A percentile compares a stretch with the other conserved stretches of the same genome.
phyloP scores from a whole-genome alignment of 2,888 invertebrate genomes.

The Drosophila leonis region DNA sequence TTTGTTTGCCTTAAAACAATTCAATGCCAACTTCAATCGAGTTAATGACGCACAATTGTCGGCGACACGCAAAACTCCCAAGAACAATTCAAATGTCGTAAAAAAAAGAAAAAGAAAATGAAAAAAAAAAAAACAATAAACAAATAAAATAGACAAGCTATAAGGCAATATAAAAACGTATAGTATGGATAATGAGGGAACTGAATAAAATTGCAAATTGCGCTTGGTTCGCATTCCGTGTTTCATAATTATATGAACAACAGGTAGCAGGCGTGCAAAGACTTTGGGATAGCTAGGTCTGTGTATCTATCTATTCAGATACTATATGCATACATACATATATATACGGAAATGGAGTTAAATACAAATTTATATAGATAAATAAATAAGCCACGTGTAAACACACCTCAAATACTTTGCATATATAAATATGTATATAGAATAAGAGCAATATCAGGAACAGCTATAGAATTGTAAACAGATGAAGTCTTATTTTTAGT shows the following conservation, averaged over 20 bases:
- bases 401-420: conserved; percentile 27
- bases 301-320: neutral
- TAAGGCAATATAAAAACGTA: conserved; percentile 9
- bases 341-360: conserved; percentile 33
- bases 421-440: conserved; percentile 15
- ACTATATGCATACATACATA: no score
- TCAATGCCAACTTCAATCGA: conserved; percentile 68
- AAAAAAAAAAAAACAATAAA: conserved; percentile 15
- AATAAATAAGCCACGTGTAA: conserved; percentile 35
- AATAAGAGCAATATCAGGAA: conserved; percentile 1
- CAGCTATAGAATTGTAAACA: conserved; percentile 2
- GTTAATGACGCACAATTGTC: conserved; percentile 44
- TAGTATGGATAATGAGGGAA: conserved; percentile 16
- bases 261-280: conserved; percentile 27
- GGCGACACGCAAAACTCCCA: conserved; percentile 21
- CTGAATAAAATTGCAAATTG: conserved; percentile 38
- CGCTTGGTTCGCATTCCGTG: conserved; percentile 22
- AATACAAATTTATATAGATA: conserved; percentile 16
- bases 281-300: conserved; percentile 1
- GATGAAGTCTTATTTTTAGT: conserved; percentile 5
- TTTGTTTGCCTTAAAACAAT: conserved; percentile 43
- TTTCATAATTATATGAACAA: conserved; percentile 25
- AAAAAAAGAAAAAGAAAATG: conserved; percentile 12
- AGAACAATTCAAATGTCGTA: conserved; percentile 36
- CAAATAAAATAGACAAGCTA: conserved; percentile 8